Evolutionary conservation across 2,113 vertebrate species (phyloP), one percentile per base, ranked within the genome.

Genomic region (Ameiurus melas): DNA sequence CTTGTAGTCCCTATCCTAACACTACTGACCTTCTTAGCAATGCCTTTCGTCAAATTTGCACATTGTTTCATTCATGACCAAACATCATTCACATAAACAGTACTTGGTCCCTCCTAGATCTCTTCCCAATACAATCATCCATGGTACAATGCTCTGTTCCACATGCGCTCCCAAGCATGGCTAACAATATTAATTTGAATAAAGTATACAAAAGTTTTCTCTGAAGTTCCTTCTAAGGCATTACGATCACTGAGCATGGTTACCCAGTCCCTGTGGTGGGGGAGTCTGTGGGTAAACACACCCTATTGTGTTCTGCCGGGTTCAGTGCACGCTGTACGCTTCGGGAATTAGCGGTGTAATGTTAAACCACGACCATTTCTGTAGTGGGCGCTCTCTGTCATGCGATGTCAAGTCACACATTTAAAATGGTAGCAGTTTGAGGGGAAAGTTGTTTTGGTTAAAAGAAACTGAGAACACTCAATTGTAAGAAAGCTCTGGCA

Each of bases 241-340:
- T 36, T 16, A 68, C 43, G 14, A 77, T 81, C 14, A 58, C 3
- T 70, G 64, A 71, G 22, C 68, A 57, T n/a, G 78, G 62, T 33
- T 68, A 68, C 78, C 47, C 78, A 68, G 58, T 51, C 22, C 51
- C 33, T 7, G n/a, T 25, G 75, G 85, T 14, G 27, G 14, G 33
- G 78, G 43, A 30, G 36, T 60, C 27, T 82, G 30, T 60, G 75
- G 27, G 60, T 87, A 55, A 51, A 68, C 39, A 81, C 8, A 43
- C 64, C 36, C 78, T 71, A 70, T 81, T 81, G 60, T 87, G 77
- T 25, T 66, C 58, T n/a, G 25, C 60, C 27, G 75, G 85, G 43
- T 57, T 87, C 62, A 39, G 30, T 81, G 62, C 47, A 36, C 16
- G 57, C 57, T 86, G 75, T 79, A 78, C 13, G 17, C 75, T 62